Evolutionary conservation across 2,113 vertebrate genomes (phyloP).

Genomic region (Crotalus tigris): DNA sequence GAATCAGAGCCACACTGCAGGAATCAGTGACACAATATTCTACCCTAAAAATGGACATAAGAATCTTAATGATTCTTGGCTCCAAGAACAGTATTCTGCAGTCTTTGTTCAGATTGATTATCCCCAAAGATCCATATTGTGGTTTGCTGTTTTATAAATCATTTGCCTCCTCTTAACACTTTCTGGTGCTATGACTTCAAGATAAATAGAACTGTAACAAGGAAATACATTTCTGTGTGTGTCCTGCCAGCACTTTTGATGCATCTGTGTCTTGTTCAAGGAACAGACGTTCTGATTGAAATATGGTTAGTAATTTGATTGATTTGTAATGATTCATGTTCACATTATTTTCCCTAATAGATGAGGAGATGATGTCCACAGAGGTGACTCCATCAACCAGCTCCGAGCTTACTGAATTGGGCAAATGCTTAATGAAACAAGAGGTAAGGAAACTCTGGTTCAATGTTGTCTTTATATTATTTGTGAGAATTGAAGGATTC

Average conservation of each 20-base stretch:
- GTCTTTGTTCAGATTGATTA: too few species aligned
- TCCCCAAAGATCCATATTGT: neutral
- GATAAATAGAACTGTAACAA: neutral
- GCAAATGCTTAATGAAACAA: slow-evolving; percentile 86
- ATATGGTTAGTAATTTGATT: neutral
- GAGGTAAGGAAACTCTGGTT: slow-evolving; percentile 74
- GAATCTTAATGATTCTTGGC: neutral
- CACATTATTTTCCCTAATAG: slow-evolving; percentile 62
- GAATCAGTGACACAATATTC: neutral
- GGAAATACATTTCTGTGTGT: neutral
- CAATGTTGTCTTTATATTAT: neutral
- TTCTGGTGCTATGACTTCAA: neutral
- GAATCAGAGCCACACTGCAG: neutral
- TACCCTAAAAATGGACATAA: neutral
- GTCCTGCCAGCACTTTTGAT: neutral
- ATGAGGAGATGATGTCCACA: slow-evolving; percentile 89
- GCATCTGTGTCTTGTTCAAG: neutral
- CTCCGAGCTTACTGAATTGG: slow-evolving; percentile 86
- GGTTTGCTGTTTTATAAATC: neutral
- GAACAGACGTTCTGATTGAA: neutral
- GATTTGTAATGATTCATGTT: neutral
- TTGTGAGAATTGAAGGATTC: neutral
- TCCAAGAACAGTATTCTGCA: neutral
- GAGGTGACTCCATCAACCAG: slow-evolving; percentile 73
- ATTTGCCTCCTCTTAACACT: neutral